phyloP scores from a whole-genome alignment of 2,113 vertebrate species.

The Regulus satrapa region DNA sequence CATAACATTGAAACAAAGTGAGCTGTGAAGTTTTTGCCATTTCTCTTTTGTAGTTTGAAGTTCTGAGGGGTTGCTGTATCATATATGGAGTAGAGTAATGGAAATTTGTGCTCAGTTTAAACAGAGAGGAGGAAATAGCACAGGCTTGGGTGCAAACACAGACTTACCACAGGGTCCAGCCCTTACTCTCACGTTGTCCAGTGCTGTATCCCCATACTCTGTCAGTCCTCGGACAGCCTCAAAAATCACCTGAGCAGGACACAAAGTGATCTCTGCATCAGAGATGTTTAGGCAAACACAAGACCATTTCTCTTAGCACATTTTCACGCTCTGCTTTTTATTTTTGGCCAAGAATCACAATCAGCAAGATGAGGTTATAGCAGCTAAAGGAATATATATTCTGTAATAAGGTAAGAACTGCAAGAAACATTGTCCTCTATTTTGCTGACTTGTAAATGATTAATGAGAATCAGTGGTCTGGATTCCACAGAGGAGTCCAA shows the following conservation, averaged over 20 bases:
- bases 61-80: background rate
- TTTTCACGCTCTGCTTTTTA: background rate
- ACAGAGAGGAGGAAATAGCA: background rate
- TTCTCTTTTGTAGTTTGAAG: background rate
- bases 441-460: background rate
- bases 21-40: background rate
- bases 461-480: background rate
- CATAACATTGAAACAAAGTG: background rate
- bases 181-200: conserved; percentile 72
- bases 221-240: conserved; percentile 66
- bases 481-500: background rate
- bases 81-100: background rate
- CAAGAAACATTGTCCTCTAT: background rate
- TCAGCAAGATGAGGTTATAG: background rate
- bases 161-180: conserved; percentile 72
- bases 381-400: background rate
- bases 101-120: background rate
- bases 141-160: background rate
- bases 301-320: background rate
- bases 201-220: conserved; percentile 44
- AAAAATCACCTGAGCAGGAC: conserved; percentile 73
- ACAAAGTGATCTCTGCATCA: background rate
- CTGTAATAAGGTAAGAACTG: background rate
- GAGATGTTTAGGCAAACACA: background rate
- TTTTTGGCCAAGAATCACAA: background rate